Percentiles rank a stretch among this genome's conserved stretches.
phyloP scores from a whole-genome alignment of 37 sponge, comb jelly and placozoan genomes.

The Spongilla lacustris region DNA sequence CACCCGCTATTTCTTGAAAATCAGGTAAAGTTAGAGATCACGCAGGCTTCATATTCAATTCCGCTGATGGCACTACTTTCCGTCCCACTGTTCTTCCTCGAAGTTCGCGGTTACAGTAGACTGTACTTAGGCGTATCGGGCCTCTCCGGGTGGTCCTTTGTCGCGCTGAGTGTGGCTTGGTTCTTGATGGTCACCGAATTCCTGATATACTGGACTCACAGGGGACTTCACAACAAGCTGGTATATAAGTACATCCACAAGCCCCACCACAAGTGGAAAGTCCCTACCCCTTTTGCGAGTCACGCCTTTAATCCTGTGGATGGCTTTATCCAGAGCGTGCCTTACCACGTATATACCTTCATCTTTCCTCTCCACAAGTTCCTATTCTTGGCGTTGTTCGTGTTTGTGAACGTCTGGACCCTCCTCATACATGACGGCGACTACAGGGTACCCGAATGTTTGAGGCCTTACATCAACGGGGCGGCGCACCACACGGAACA shows the following conservation, averaged over 20 bases:
- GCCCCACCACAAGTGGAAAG: constrained; percentile 85
- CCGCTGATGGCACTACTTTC: constrained; percentile 66
- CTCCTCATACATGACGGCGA: constrained; percentile 88
- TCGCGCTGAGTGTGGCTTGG: constrained; percentile 26
- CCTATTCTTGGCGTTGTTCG: constrained; percentile 67
- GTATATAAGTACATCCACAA: constrained; percentile 89
- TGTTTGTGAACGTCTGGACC: constrained; percentile 88
- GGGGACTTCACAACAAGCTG: constrained; percentile 62
- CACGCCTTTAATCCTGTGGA: constrained; percentile 91
- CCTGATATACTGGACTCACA: constrained; percentile 86
- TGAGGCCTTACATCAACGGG: constrained; percentile 81
- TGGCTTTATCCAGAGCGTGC: constrained; percentile 83
- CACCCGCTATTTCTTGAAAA: constrained; percentile 75
- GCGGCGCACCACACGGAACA: constrained; percentile 93
- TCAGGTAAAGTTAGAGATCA: constrained; percentile 77
- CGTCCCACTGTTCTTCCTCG: constrained; percentile 56
- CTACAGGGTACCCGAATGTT: constrained; percentile 62
- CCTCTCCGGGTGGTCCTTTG: constrained; percentile 47
- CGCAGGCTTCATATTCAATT: constrained; percentile 34
- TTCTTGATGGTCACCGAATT: constrained; percentile 89
- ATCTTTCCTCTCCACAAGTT: constrained; percentile 87
- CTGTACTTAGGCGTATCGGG: constrained; percentile 57
- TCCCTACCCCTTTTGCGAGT: constrained; percentile 90
- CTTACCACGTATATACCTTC: constrained; percentile 88
- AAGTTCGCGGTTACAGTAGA: constrained; percentile 77